phyloP scores from a whole-genome alignment of 2,888 invertebrate species.

The Meandrusa payeni region DNA sequence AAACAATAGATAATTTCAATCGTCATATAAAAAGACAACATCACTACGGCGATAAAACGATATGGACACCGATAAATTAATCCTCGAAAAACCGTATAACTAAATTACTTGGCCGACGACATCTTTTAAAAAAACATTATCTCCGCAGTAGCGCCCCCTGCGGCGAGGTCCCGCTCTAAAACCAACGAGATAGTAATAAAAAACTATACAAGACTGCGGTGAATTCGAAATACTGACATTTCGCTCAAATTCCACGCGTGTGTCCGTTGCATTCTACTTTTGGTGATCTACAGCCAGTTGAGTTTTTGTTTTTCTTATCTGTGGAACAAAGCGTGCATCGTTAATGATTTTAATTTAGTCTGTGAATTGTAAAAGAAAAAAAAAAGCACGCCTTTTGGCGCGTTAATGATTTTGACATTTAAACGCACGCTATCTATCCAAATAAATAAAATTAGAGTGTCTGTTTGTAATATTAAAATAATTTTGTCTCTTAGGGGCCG shows the following conservation, averaged over 20 bases:
- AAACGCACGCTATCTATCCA: too few species aligned
- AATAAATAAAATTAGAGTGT: too few species aligned
- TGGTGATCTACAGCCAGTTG: conserved; percentile 16
- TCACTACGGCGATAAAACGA: conserved; percentile 12
- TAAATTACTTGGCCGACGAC: conserved; percentile 33
- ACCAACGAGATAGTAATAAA: conserved; percentile 19
- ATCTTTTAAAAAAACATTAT: conserved; percentile 22
- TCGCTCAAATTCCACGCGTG: conserved; percentile 25
- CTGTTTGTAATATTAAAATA: too few species aligned
- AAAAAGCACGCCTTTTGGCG: too few species aligned
- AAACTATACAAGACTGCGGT: conserved; percentile 19
- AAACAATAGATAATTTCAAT: conserved; percentile 16
- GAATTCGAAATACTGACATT: conserved; percentile 25
- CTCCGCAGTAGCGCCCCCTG: conserved; percentile 34
- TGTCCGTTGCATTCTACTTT: conserved; percentile 22
- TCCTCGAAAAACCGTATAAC: conserved; percentile 44
- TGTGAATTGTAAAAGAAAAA: too few species aligned
- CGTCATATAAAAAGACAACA: conserved; percentile 19
- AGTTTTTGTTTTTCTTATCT: conserved; percentile 18
- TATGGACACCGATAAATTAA: conserved; percentile 35
- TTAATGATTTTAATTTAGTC: conserved; percentile 13
- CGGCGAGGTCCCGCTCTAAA: conserved; percentile 21
- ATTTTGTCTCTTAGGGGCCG: too few species aligned
- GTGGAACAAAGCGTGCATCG: conserved; percentile 13
- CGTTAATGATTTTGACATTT: too few species aligned